Conservation (phyloP, 2,113 vertebrate species). For the Charadrius vociferus region DNA sequence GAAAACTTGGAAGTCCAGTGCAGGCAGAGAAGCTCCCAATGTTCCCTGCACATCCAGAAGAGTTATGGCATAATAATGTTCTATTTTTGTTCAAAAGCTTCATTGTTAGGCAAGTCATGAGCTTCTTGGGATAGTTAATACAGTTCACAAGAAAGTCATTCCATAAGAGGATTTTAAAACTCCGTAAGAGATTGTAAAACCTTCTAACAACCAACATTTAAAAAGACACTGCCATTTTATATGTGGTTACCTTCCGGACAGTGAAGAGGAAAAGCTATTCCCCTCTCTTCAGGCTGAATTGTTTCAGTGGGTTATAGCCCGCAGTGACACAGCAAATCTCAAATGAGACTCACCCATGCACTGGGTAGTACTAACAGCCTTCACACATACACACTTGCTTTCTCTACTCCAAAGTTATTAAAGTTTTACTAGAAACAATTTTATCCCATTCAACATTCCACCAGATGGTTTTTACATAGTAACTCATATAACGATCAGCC, state of each 20-base stretch:
- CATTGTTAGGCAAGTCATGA: neutral
- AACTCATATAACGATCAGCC: neutral
- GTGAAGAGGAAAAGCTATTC: neutral
- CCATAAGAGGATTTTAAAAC: neutral
- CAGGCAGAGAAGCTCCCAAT: neutral
- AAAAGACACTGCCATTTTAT: neutral
- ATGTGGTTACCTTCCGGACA: neutral
- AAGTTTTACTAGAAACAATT: neutral
- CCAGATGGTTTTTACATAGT: neutral
- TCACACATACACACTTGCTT: neutral
- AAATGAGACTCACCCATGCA: neutral
- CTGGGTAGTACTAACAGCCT: neutral
- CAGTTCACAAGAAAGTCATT: neutral
- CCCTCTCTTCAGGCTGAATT: neutral
- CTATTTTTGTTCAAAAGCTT: neutral
- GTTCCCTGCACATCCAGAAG: neutral
- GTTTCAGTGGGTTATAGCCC: neutral
- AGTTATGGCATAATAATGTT: neutral
- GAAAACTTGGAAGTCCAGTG: neutral
- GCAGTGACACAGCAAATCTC: neutral
- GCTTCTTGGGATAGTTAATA: neutral
- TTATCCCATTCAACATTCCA: neutral
- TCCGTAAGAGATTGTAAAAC: neutral
- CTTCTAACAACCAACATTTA: neutral
- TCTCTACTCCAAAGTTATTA: neutral